Percentiles rank a stretch among this genome's conserved stretches.
phyloP scores from a whole-genome alignment of 2,113 vertebrate genomes.

The Chloropsis cyanopogon region DNA sequence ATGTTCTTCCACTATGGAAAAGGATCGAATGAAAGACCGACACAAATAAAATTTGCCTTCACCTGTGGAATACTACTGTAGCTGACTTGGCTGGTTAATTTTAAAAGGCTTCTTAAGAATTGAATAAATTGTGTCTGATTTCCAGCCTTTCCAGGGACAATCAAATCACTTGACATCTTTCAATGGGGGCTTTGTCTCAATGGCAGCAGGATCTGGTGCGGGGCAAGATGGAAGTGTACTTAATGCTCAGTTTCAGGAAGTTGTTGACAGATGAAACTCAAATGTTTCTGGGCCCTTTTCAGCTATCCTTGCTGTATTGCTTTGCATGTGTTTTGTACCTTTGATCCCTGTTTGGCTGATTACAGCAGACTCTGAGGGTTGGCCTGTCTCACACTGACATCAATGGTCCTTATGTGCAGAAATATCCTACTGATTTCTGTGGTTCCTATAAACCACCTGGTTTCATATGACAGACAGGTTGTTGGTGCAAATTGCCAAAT shows the following conservation, averaged over 20 bases:
- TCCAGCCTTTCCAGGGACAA: not conserved
- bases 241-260: not conserved
- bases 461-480: not conserved
- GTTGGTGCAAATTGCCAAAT: not conserved
- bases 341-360: not conserved
- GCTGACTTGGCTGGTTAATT: not conserved
- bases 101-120: not conserved
- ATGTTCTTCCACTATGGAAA: not conserved
- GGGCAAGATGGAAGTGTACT: not conserved
- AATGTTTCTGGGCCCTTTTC: slow-evolving; percentile 25
- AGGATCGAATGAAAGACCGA: not conserved
- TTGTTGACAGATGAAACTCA: slow-evolving; percentile 24
- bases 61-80: not conserved
- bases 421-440: slow-evolving; percentile 3
- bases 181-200: not conserved
- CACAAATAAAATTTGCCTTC: not conserved
- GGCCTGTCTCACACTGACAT: not conserved
- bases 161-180: not conserved
- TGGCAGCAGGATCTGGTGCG: not conserved
- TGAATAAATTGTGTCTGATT: not conserved
- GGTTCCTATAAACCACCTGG: not conserved
- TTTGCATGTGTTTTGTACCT: not conserved
- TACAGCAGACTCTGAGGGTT: not conserved
- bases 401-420: not conserved
- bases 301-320: not conserved